phyloP scores from a whole-genome alignment of 2,888 invertebrate species.

The Herminia tarsipennalis region DNA sequence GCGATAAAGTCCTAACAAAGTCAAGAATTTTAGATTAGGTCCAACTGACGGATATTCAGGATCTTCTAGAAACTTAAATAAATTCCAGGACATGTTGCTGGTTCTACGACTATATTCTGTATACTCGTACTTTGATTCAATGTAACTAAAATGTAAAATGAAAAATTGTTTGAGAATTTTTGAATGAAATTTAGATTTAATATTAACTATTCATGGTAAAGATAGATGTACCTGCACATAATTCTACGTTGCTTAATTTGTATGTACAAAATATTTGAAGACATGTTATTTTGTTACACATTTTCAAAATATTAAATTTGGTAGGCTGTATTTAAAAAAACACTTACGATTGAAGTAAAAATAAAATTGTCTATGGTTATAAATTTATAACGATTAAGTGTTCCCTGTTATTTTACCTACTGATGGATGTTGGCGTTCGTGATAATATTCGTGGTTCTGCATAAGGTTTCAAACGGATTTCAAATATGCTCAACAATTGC shows the following conservation, averaged over 20 bases:
- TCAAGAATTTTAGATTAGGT: slow-evolving; percentile 56
- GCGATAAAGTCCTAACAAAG: slow-evolving; percentile 58
- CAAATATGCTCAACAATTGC: too few relatives aligned
- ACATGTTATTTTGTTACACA: slow-evolving; percentile 26
- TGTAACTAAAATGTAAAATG: slow-evolving; percentile 18
- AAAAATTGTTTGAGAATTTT: slow-evolving; percentile 53
- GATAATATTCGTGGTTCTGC: too few relatives aligned
- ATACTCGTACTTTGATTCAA: slow-evolving; percentile 17
- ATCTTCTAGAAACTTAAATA: slow-evolving; percentile 53
- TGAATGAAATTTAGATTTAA: slow-evolving; percentile 50
- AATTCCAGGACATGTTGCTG: too few relatives aligned
- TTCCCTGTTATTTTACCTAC: too few relatives aligned
- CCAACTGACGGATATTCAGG: slow-evolving; percentile 60
- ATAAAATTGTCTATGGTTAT: too few relatives aligned
- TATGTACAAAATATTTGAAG: slow-evolving; percentile 22
- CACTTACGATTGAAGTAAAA: too few relatives aligned
- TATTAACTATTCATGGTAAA: slow-evolving; percentile 41
- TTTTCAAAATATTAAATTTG: neutral
- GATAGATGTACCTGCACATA: slow-evolving; percentile 46
- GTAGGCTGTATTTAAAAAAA: too few relatives aligned
- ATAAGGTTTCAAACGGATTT: too few relatives aligned
- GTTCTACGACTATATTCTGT: slow-evolving; percentile 16
- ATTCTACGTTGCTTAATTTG: slow-evolving; percentile 44
- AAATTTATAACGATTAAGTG: too few relatives aligned
- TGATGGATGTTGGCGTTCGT: too few relatives aligned